Base-by-base conservation (phyloP, 2,113 vertebrate species). In the Morone saxatilis region DNA sequence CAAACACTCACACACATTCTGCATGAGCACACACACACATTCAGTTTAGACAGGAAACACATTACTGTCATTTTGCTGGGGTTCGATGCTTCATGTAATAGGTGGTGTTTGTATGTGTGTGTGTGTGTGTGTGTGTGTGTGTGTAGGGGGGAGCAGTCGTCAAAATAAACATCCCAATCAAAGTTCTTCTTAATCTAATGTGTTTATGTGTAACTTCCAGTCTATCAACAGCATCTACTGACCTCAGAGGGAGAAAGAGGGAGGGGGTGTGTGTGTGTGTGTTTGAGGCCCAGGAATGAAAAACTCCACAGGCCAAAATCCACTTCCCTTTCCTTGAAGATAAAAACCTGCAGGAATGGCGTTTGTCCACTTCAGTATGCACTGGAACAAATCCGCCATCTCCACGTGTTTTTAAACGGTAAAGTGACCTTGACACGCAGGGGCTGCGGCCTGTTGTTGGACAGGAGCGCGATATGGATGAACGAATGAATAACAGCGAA, bases 161-260 rank as follows among this genome's bases (percentile, higher is more conserved):
- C 25, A 56, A 85, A 79, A 74, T 85, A 88, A 93, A 93, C 83
- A 90, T 62, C 41, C 6, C 17, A 60, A 87, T 36, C 71, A n/a
- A 85, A 67, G 57, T 43, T 77, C 51, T 78, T 83, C 69, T 81
- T 87, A 80, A 25, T 53, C 20, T 78, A 61, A 78, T 65, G 62
- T 86, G 79, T 86, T 86, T 89, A 78, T 75, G 25, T 50, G 45
- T 19, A 78, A 81, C 57, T 86, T 91, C 86, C 84, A 87, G 78
- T 80, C 48, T 90, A 91, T 93, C 91, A 68, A 19, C 84, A 57
- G 54, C 71, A 92, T 91, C 81, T 77, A 22, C 53, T 47, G 75
- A 71, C 76, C 65, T 75, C 78, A 79, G 50, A 31, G 71, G 14
- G 41, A 62, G 14, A 51, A 45, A 25, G 17, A 3, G 71, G 10